Evolutionary conservation across 2,888 invertebrate species (phyloP), one percentile per base, ranked within the genome.

Genomic region (Clunio marinus): DNA sequence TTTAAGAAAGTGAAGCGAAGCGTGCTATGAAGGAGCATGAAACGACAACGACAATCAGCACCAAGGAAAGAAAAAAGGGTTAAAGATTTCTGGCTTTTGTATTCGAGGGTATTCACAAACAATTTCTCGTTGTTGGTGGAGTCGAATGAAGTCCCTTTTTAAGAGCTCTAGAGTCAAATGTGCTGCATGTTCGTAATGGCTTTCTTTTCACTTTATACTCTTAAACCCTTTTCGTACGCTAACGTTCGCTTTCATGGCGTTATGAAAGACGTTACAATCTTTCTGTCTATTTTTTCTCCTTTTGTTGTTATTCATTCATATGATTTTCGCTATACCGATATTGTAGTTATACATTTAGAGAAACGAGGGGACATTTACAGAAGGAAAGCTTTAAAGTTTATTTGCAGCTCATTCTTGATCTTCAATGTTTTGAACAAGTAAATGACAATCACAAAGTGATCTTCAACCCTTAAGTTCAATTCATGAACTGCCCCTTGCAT

Each of bases 21-120:
- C 51, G 51, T 51, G 51, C 22, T 51, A 3, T 51, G 51, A 22
- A 51, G 17, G 20, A 51, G 41, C 41, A 41, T 41, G 41, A 10
- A 41, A 41, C 41, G 41, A 41, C 41, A 41, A 41, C 41, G 41
- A 41, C 41, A 41, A 41, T 41, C 41, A 41, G 41, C 41, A 41
- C 41, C n/a, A n/a, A n/a, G n/a, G 41, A 41, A 41, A 41, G 41
- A 15, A 15, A 41, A 41, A 41, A 41, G 41, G 41, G 41, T 41
- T n/a, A 15, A 41, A 41, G 41, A 41, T 41, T 41, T 41, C n/a
- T 41, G 41, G 41, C 41, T 41, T 41, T 41, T 41, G 41, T 41
- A n/a, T 41, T 41, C 41, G n/a, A n/a, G 41, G 10, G 10, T 15
- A n/a, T 41, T 41, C 41, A 41, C n/a, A 41, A 41, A 15, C 41